Base-by-base conservation (phyloP, 2,797 vertebrate species). In the Mycteria americana region DNA sequence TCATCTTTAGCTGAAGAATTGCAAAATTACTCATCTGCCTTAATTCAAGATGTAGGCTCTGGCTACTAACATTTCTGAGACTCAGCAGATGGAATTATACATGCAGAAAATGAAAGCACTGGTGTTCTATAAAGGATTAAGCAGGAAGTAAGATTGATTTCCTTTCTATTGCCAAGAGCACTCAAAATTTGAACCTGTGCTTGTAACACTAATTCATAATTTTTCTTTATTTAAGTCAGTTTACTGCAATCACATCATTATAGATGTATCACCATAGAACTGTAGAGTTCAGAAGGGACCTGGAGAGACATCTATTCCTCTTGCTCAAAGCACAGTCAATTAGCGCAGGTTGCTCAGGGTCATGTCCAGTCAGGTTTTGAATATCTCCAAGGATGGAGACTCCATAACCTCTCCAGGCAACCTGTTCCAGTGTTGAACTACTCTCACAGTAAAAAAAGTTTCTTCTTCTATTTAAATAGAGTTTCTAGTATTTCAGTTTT, bases 211-310 rank as follows among this genome's bases (percentile, higher is more conserved):
- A 68, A 82, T 75, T 79, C 37, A 56, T 85, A 82, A 12, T 77
- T 94, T 91, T 91, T 92, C 77, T 88, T 94, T 87, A 63, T 95
- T 91, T 92, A 17, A 69, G 33, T 85, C 74, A 68, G 72, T 95
- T 93, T 91, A 85, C 63, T 86, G 48, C 53, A 76, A 67, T 92
- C 43, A 25, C 54, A 48, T 68, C 10, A 35, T 93, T 96, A 56
- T 48, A 63, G 31, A 16, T 86, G 19, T 54, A 76, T 76, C 53
- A 16, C 31, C 59, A 69, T 13, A 63, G 69, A 92, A 81, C 19
- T 51, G 37, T 18, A 37, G 33, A 81, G 54, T 73, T 88, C 67
- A 59, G 73, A 95, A 88, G 46, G 11, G 37, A 57, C 13, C 4
- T 4, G 1, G 7, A 22, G 18, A 86, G 50, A 51, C 30, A 51